Percentiles rank a stretch among this genome's conserved stretches.
Evolutionary conservation across 2,113 vertebrate genomes (phyloP).

Genomic region (Sitta europaea): DNA sequence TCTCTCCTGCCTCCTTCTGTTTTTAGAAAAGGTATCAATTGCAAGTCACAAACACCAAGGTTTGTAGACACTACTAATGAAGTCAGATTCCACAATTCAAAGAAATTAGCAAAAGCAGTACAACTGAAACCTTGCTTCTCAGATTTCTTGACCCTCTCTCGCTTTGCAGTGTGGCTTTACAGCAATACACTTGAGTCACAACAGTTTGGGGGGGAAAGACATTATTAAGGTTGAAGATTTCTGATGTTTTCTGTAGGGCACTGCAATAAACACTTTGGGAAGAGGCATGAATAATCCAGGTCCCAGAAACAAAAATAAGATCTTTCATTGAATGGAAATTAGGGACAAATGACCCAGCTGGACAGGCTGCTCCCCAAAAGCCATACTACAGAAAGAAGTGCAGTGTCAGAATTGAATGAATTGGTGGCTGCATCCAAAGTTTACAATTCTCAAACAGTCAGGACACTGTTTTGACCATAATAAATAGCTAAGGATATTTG

Average conservation of each 20-base stretch:
- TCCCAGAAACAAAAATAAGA: not conserved
- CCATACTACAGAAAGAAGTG: not conserved
- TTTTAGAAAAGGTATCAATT: constrained; percentile 42
- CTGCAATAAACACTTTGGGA: not conserved
- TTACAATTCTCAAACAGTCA: not conserved
- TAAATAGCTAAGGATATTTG: not conserved
- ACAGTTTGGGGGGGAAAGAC: not conserved
- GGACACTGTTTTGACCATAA: not conserved
- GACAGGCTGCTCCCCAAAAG: not conserved
- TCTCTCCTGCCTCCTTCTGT: not conserved
- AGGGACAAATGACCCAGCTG: not conserved
- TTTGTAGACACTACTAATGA: not conserved
- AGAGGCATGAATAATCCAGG: not conserved
- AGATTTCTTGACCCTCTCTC: not conserved
- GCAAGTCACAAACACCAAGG: not conserved
- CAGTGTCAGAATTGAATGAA: not conserved
- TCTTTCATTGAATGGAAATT: not conserved
- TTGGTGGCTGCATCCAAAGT: not conserved
- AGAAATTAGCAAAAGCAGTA: not conserved
- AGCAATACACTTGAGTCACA: not conserved
- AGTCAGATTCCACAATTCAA: not conserved
- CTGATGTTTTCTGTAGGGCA: not conserved
- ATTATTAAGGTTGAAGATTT: not conserved
- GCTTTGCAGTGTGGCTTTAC: not conserved
- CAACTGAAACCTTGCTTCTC: not conserved